Evolutionary conservation across 2,113 vertebrate genomes (phyloP).

Genomic region (Neolamprologus tretocephalus): DNA sequence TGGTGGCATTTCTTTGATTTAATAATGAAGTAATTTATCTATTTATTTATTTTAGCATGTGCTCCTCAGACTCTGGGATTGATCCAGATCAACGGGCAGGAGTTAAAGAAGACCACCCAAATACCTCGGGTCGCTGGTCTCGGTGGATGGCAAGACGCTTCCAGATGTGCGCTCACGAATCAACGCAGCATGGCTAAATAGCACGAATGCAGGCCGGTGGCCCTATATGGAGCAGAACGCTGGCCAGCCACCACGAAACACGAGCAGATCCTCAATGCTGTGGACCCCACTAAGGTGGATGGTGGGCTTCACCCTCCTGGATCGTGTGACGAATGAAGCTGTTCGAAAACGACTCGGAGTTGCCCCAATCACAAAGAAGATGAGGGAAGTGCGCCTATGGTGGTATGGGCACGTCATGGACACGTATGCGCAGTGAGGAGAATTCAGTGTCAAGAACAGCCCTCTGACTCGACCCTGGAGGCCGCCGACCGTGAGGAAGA

Average conservation of each 20-base stretch:
- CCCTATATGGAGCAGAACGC: background rate
- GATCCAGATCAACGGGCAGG: background rate
- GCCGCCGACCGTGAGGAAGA: background rate
- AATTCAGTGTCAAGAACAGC: background rate
- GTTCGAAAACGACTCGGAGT: accelerated
- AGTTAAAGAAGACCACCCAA: background rate
- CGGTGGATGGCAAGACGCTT: background rate
- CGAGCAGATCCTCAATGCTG: background rate
- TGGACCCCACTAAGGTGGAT: background rate
- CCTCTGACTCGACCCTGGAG: background rate
- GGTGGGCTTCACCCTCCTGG: background rate
- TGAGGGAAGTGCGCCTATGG: background rate
- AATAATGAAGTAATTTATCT: background rate
- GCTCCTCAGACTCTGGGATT: background rate
- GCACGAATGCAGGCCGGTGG: background rate
- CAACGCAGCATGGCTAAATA: background rate
- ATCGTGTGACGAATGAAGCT: background rate
- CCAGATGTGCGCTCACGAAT: background rate
- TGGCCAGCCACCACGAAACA: background rate
- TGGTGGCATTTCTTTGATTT: accelerated
- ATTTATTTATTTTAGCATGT: background rate
- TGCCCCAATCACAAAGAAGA: background rate
- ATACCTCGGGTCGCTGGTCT: background rate
- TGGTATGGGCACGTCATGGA: background rate
- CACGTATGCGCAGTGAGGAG: background rate